phyloP scores from a whole-genome alignment of 2,888 invertebrate genomes.

The Chymomyza fuscimana region DNA sequence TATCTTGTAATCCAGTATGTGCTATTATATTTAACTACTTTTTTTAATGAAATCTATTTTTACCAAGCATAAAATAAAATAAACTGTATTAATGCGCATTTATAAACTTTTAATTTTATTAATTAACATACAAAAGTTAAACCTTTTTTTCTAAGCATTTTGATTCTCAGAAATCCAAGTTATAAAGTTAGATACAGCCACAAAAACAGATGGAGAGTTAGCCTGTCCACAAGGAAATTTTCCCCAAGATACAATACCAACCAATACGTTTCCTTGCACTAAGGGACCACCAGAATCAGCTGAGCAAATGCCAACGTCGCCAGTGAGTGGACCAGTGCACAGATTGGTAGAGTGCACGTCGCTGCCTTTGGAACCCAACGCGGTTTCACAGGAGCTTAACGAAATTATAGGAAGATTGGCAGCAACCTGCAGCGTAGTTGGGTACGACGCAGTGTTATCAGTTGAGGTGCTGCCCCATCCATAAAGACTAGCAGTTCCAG shows the following conservation, averaged over 20 bases:
- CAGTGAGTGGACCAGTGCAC: constrained; percentile 76
- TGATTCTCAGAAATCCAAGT: constrained; percentile 75
- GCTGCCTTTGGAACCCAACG: constrained; percentile 60
- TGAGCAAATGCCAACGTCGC: constrained; percentile 72
- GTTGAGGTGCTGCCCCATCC: constrained; percentile 78
- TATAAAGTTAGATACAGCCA: constrained; percentile 79
- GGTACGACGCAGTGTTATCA: constrained; percentile 59
- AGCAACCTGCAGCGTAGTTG: constrained; percentile 69
- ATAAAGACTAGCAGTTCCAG: constrained; percentile 69
- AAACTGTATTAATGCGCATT: background rate
- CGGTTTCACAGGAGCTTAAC: constrained; percentile 56
- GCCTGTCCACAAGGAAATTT: constrained; percentile 78
- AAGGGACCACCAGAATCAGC: constrained; percentile 78
- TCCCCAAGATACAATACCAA: constrained; percentile 82
- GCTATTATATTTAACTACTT: too few relatives aligned
- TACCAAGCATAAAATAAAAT: background rate
- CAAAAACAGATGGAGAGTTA: constrained; percentile 80
- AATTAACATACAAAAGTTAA: background rate
- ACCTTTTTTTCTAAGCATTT: constrained; percentile 1
- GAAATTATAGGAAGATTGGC: constrained; percentile 66
- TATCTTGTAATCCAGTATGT: too few relatives aligned
- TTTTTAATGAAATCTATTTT: too few relatives aligned
- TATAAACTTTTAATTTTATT: background rate
- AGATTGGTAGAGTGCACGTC: constrained; percentile 74
- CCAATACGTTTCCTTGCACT: constrained; percentile 63